These are phyloP conservation scores for Steatornis caripensis DNA, from an alignment of 2,113 vertebrate genomes.

Conservation along the genomic window DNA sequence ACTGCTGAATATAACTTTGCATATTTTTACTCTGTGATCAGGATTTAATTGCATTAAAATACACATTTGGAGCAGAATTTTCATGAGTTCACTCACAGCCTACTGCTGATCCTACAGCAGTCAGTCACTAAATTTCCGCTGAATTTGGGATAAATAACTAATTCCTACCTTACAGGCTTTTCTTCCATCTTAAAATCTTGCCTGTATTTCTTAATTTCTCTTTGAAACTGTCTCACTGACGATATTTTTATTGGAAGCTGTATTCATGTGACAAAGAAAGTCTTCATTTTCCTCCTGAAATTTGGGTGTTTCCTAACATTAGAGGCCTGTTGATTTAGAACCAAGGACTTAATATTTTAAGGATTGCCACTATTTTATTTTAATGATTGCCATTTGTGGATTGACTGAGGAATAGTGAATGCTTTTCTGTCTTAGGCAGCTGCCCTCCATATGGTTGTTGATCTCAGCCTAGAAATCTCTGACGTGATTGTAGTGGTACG, in stretches of 20 bases:
- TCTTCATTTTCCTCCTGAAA: not conserved
- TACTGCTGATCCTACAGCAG: not conserved
- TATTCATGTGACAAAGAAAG: not conserved
- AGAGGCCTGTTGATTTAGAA: not conserved
- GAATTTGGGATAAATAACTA: not conserved
- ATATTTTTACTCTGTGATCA: not conserved
- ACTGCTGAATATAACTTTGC: not conserved
- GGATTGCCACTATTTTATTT: slow-evolving; percentile 36
- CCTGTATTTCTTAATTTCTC: not conserved
- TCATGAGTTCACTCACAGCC: not conserved
- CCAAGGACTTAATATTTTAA: not conserved
- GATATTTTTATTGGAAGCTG: not conserved
- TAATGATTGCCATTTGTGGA: slow-evolving; percentile 39
- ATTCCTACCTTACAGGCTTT: not conserved
- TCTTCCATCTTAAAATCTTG: not conserved
- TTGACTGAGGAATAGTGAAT: slow-evolving; percentile 19
- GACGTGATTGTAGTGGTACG: not conserved
- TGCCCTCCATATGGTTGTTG: not conserved
- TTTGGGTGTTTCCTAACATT: not conserved
- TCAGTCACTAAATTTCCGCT: not conserved
- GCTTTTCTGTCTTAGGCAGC: not conserved
- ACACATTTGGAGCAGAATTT: not conserved
- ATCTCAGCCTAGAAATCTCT: not conserved
- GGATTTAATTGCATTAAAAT: not conserved
- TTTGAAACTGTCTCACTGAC: not conserved